phyloP scores from a whole-genome alignment of 2,888 invertebrate species.

The Platycnemis pennipes region DNA sequence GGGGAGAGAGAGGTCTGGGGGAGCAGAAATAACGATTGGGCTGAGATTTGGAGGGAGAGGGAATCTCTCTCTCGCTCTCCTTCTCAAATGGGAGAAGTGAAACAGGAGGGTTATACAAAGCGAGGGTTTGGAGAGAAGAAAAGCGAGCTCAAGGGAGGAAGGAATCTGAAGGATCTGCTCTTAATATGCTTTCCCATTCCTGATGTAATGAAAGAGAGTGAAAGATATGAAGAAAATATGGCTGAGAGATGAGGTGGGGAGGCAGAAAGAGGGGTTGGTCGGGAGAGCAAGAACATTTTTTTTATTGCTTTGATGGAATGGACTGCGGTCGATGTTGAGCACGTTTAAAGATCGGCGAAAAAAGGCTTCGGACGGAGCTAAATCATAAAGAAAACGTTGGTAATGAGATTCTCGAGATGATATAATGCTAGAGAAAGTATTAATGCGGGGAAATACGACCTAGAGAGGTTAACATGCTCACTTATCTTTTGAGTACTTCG shows the following conservation, averaged over 20 bases:
- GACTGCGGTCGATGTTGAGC: neutral
- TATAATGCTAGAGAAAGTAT: too few relatives aligned
- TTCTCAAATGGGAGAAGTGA: neutral
- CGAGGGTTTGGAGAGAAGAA: neutral
- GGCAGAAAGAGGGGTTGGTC: neutral
- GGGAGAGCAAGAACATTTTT: neutral
- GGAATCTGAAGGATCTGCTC: neutral
- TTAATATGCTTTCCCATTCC: conserved; percentile 54
- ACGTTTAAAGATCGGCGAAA: neutral
- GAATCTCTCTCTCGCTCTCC: neutral
- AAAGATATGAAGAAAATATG: conserved; percentile 6
- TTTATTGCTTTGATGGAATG: neutral
- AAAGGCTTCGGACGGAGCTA: neutral
- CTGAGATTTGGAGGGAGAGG: neutral
- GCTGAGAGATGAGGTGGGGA: neutral
- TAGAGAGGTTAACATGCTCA: too few relatives aligned
- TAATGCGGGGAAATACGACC: too few relatives aligned
- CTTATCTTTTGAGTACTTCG: too few relatives aligned
- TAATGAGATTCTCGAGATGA: neutral
- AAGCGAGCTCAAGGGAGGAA: neutral
- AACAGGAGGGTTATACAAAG: too few relatives aligned
- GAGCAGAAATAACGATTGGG: neutral
- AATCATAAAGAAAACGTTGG: neutral
- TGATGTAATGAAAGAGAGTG: conserved; percentile 21
- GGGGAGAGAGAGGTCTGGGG: neutral